A percentile compares a stretch with the other conserved stretches of the same genome.
Conservation (phyloP, 2,888 invertebrate species). For the Stegophylla sp. region DNA sequence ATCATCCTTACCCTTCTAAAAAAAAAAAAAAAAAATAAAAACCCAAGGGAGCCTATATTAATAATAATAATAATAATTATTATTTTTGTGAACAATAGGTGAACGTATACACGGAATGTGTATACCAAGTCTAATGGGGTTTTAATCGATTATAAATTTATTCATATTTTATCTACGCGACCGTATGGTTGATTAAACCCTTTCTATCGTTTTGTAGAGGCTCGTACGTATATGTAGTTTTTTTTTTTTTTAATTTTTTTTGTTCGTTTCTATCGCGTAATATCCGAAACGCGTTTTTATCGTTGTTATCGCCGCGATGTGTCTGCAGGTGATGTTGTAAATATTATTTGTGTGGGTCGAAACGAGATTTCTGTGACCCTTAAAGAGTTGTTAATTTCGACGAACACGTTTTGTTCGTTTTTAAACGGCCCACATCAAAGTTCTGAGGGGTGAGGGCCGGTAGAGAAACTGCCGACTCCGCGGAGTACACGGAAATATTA, state of each 20-base stretch:
- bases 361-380: too few relatives aligned
- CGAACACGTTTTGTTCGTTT: too few relatives aligned
- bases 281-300: too few relatives aligned
- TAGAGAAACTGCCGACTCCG: too few relatives aligned
- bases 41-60: not conserved
- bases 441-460: too few relatives aligned
- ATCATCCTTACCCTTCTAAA: too few relatives aligned
- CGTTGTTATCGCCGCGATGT: constrained; percentile 26
- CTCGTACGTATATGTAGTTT: not conserved
- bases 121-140: not conserved
- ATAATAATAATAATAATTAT: not conserved
- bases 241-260: constrained; percentile 36
- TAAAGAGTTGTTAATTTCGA: too few relatives aligned
- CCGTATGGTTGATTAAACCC: constrained; percentile 28
- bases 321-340: not conserved
- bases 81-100: not conserved
- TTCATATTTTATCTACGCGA: not conserved
- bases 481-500: too few relatives aligned
- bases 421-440: too few relatives aligned
- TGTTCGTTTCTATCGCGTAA: too few relatives aligned
- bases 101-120: not conserved
- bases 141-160: constrained; percentile 19
- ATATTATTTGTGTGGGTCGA: not conserved
- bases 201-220: not conserved
- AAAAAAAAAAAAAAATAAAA: too few relatives aligned